Conservation (phyloP, 2,888 invertebrate genomes). For the Lydus trimaculatus region DNA sequence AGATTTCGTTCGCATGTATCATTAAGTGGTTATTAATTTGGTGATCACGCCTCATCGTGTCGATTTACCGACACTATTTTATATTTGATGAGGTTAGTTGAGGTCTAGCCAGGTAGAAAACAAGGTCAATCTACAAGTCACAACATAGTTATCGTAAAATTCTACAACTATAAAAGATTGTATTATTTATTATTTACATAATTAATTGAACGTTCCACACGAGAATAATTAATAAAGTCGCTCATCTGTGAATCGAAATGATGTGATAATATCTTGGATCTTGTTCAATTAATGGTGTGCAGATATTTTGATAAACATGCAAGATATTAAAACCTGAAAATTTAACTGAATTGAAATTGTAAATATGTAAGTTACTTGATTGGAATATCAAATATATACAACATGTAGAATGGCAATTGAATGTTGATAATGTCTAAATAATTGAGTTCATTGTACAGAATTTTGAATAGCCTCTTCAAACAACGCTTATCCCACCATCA, state of each 20-base stretch:
- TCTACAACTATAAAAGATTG: neutral
- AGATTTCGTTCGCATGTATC: neutral
- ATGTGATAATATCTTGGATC: neutral
- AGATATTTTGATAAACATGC: neutral
- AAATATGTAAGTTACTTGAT: neutral
- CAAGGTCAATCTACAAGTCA: neutral
- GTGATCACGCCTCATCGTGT: neutral
- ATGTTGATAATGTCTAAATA: conserved; percentile 5
- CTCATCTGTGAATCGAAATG: neutral
- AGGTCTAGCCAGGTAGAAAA: neutral
- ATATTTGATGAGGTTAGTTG: neutral
- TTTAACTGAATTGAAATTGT: neutral
- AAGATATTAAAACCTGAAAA: neutral
- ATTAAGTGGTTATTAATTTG: neutral
- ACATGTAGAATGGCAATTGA: neutral
- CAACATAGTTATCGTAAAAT: neutral
- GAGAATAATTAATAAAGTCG: neutral
- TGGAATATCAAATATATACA: neutral
- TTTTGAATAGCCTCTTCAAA: conserved; percentile 1
- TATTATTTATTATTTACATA: neutral
- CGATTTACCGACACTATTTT: neutral
- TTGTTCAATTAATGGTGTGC: conserved; percentile 1
- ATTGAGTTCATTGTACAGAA: conserved; percentile 7
- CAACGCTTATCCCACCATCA: neutral
- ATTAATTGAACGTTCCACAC: neutral